These are phyloP conservation scores for Steatornis caripensis DNA, from an alignment of 2,113 vertebrate species.

Conservation along the genomic window DNA sequence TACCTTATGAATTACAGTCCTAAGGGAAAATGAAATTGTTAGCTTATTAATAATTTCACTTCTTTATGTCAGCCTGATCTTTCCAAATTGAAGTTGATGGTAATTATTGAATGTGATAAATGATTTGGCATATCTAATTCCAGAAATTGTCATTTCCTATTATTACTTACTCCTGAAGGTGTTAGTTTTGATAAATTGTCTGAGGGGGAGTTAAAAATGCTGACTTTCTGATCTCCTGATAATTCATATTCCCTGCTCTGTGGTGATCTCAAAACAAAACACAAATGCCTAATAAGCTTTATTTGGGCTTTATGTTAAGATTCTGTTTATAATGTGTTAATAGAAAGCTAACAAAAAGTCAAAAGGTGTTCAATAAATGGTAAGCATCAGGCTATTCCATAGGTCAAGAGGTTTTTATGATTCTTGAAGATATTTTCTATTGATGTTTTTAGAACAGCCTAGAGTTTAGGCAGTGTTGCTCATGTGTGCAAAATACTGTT, in stretches of 20 bases:
- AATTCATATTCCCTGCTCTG: background rate
- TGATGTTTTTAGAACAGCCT: background rate
- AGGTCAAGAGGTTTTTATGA: background rate
- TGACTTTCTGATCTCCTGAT: background rate
- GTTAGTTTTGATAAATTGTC: background rate
- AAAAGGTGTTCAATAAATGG: background rate
- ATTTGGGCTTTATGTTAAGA: background rate
- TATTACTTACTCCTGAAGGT: background rate
- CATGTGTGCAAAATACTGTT: background rate
- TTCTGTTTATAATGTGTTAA: background rate
- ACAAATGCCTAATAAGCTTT: background rate
- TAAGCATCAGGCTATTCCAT: background rate
- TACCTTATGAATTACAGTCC: background rate
- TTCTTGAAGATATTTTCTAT: background rate
- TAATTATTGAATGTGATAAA: constrained; percentile 3
- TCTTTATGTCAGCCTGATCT: background rate
- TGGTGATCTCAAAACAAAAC: background rate
- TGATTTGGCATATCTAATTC: background rate
- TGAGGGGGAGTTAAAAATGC: background rate
- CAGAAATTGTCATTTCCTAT: background rate
- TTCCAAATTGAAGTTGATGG: constrained; percentile 1
- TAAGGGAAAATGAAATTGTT: background rate
- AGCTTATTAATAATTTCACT: constrained; percentile 22
- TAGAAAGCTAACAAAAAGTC: background rate
- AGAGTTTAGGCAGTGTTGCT: background rate